Conservation (phyloP, 2,797 vertebrate species). For the Pogonophryne albipinna region DNA sequence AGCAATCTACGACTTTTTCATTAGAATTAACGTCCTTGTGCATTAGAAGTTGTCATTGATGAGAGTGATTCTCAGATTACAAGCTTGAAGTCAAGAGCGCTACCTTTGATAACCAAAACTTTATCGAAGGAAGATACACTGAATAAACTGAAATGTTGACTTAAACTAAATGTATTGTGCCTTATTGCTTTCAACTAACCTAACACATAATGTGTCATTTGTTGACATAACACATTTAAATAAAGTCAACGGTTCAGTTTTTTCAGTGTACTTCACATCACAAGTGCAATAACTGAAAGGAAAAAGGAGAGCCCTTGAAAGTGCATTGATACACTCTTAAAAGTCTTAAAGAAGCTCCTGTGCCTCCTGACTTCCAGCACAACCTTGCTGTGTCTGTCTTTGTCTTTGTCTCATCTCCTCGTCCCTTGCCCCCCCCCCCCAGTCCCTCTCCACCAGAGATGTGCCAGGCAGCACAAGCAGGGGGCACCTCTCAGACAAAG, state of each 20-base stretch:
- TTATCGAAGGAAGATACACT: background rate
- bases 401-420: conserved; percentile 16
- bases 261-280: background rate
- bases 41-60: background rate
- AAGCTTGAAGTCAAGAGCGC: too few species aligned
- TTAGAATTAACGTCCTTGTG: background rate
- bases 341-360: background rate
- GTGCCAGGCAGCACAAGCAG: conserved; percentile 60
- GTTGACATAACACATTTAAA: too few species aligned
- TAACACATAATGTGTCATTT: too few species aligned
- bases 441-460: conserved; percentile 35
- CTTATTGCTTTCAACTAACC: too few species aligned
- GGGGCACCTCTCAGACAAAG: conserved; percentile 77
- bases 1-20: background rate
- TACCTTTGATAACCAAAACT: background rate
- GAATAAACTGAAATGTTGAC: too few species aligned
- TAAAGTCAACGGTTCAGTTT: too few species aligned
- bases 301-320: background rate
- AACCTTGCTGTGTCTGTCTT: conserved; percentile 32
- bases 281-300: background rate
- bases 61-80: background rate
- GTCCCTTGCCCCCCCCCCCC: conserved; percentile 32
- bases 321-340: conserved; percentile 11
- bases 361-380: conserved; percentile 29
- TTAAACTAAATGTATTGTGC: too few species aligned